These are phyloP conservation scores for Drosophila insularis DNA, from an alignment of 1,140 invertebrate species.

Conservation along the genomic window DNA sequence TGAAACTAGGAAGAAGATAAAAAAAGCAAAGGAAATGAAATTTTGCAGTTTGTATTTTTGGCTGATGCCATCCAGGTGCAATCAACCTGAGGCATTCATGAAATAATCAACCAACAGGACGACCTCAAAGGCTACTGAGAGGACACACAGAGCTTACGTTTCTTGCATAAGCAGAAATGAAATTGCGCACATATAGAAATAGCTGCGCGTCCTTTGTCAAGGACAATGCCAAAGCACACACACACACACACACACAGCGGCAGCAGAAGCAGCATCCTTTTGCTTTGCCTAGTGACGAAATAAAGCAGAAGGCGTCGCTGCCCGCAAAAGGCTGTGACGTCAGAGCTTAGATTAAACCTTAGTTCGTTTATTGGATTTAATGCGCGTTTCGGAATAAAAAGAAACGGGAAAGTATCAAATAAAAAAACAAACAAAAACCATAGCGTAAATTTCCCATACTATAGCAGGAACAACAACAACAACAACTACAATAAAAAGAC, in stretches of 20 bases:
- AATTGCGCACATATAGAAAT: conserved; percentile 36
- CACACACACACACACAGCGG: conserved; percentile 1
- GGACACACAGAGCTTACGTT: conserved; percentile 40
- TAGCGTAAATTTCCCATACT: conserved; percentile 56
- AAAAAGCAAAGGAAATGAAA: background rate
- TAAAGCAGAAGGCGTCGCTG: conserved; percentile 17
- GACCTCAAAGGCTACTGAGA: conserved; percentile 13
- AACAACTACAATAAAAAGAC: conserved; percentile 4
- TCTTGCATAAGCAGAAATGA: conserved; percentile 60
- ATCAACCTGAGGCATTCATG: conserved; percentile 14
- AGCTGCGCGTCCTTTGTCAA: conserved; percentile 64
- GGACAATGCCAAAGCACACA: conserved; percentile 49
- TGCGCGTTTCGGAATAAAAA: conserved; percentile 22
- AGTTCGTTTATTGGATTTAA: conserved; percentile 41
- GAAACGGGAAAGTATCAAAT: background rate
- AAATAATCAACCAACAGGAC: conserved; percentile 20
- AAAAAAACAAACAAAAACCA: conserved; percentile 30
- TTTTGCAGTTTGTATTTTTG: background rate
- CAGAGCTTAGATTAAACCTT: conserved; percentile 32
- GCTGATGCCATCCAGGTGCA: conserved; percentile 15
- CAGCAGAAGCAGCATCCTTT: background rate
- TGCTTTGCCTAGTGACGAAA: conserved; percentile 37
- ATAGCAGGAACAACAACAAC: background rate
- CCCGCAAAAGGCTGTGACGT: conserved; percentile 44
- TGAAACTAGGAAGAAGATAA: background rate